phyloP scores from a whole-genome alignment of 2,113 vertebrate genomes.

The Brachirus orientalis region DNA sequence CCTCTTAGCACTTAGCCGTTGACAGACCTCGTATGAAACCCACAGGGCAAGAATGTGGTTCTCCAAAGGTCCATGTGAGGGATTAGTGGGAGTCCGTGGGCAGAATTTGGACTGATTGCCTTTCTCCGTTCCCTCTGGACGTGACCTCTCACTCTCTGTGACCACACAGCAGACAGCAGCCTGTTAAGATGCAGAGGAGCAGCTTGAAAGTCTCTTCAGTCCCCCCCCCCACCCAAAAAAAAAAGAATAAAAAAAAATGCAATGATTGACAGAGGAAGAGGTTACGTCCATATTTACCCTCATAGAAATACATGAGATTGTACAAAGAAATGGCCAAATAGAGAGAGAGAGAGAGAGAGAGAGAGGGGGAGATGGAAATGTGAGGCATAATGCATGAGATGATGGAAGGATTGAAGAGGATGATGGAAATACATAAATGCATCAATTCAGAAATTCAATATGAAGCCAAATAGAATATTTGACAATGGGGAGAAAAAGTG shows the following conservation, averaged over 20 bases:
- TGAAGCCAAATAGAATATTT: slow-evolving; percentile 55
- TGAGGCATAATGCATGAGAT: slow-evolving; percentile 63
- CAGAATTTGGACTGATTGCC: slow-evolving; percentile 52
- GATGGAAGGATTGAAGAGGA: slow-evolving; percentile 56
- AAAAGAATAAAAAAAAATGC: background rate
- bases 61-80: slow-evolving; percentile 31
- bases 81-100: slow-evolving; percentile 47
- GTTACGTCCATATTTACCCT: slow-evolving; percentile 59
- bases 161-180: slow-evolving; percentile 41
- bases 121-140: slow-evolving; percentile 55
- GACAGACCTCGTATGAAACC: slow-evolving; percentile 23
- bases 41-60: slow-evolving; percentile 22
- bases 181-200: slow-evolving; percentile 59
- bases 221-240: slow-evolving; percentile 44
- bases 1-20: background rate
- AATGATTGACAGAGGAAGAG: slow-evolving; percentile 61
- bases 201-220: slow-evolving; percentile 44
- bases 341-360: slow-evolving; percentile 25
- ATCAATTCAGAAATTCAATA: slow-evolving; percentile 66
- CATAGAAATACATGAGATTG: slow-evolving; percentile 68
- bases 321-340: slow-evolving; percentile 50
- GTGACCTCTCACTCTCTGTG: slow-evolving; percentile 52
- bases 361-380: no score
- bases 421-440: slow-evolving; percentile 76
- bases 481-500: slow-evolving; percentile 18